Conservation (phyloP, 1,140 invertebrate genomes). For the Oryzaephilus surinamensis region DNA sequence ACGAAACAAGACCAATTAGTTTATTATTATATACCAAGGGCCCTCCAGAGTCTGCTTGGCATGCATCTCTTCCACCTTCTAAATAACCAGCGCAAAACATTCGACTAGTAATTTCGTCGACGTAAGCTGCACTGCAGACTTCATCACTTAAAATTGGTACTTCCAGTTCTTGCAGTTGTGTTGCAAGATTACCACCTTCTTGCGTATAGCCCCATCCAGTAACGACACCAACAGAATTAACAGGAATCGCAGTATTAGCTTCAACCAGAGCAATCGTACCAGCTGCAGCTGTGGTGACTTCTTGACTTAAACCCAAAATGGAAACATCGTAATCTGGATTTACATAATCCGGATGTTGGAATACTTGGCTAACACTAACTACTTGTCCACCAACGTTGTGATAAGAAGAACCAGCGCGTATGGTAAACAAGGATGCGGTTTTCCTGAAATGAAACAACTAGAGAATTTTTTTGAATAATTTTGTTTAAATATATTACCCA, state of each 20-base stretch:
- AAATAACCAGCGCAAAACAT: slow-evolving; percentile 6
- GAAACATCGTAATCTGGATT: slow-evolving; percentile 18
- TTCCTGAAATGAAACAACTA: too few relatives aligned
- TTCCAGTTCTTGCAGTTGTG: slow-evolving; percentile 1
- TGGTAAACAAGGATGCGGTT: background rate
- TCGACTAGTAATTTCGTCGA: background rate
- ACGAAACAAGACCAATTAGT: slow-evolving; percentile 46
- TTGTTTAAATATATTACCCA: too few relatives aligned
- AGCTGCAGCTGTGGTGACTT: background rate
- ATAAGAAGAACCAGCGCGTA: background rate
- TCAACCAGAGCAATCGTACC: background rate
- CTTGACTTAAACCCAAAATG: background rate
- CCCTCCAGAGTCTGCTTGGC: slow-evolving; percentile 40
- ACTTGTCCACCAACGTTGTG: slow-evolving; percentile 24
- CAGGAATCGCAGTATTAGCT: background rate
- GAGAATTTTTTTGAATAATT: too few relatives aligned
- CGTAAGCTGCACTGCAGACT: background rate
- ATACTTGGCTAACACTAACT: slow-evolving; percentile 27
- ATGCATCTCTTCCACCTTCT: slow-evolving; percentile 3
- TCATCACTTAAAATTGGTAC: slow-evolving; percentile 1
- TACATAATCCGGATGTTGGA: slow-evolving; percentile 35
- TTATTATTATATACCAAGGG: slow-evolving; percentile 33
- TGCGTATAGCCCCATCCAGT: slow-evolving; percentile 1
- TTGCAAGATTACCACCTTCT: background rate
- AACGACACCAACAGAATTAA: background rate